Evolutionary conservation across 2,797 vertebrate species (phyloP).

Genomic region (Meriones psammophilus): DNA sequence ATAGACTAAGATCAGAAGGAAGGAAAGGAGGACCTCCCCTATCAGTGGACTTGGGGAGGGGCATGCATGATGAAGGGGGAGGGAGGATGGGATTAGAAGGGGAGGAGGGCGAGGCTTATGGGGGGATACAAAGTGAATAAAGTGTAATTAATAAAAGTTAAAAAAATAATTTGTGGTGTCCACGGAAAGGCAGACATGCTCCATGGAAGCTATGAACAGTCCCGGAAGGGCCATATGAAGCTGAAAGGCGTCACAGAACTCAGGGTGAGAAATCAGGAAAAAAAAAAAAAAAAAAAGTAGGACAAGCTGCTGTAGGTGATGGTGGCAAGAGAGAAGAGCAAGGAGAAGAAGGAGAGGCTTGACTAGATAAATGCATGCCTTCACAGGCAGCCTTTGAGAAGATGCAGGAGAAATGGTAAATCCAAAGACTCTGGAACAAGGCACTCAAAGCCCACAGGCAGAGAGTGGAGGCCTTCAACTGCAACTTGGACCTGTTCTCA

Average conservation of each 20-base stretch:
- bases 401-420: not conserved
- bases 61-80: too few species aligned
- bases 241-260: not conserved
- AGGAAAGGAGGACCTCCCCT: too few species aligned
- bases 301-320: not conserved
- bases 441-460: not conserved
- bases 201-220: too few species aligned
- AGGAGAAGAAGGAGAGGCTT: not conserved
- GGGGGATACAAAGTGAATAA: too few species aligned
- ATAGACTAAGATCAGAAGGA: too few species aligned
- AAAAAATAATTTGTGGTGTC: not conserved
- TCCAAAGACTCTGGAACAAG: not conserved
- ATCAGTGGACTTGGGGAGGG: too few species aligned
- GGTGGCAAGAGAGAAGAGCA: not conserved
- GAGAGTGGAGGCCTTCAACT: not conserved
- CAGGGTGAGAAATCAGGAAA: not conserved
- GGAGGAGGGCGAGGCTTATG: too few species aligned
- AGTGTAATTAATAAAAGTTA: too few species aligned
- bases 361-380: too few species aligned
- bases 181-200: not conserved
- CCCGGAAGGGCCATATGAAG: not conserved
- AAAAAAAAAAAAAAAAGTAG: too few species aligned
- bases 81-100: too few species aligned
- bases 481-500: not conserved
- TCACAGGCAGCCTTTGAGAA: too few species aligned